Evolutionary conservation across 1,140 invertebrate species (phyloP), one percentile per base, ranked within the genome.

Genomic region (Apis laboriosa): DNA sequence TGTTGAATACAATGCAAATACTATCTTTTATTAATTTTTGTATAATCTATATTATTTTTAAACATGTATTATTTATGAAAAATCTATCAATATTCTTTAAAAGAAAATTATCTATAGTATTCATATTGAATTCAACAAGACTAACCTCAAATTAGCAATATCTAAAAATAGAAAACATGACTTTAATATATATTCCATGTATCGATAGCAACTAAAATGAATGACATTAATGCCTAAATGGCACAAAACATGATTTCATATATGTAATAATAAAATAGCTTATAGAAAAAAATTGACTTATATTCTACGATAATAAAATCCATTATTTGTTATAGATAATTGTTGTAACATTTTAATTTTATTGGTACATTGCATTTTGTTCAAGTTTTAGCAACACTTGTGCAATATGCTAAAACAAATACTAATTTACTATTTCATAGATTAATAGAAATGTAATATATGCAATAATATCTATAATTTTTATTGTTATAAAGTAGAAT

Each of bases 251-350:
- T 77, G 63, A 83, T 74, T n/a, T 85, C 21, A 55, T 66, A 60
- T 70, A 64, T 81, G 64, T 53, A 70, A 58, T 81, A 84, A 77
- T 71, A 76, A 81, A 70, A 71, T 71, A 84, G 19, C 53, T 67
- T 81, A 56, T 70, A 58, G n/a, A 71, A 88, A 87, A 86, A 77
- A 51, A 53, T 64, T 66, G n/a, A 76, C 55, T 83, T 77, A 79
- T 34, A 79, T 12, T 43, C 58, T 80, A 82, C 19, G 67, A 56
- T 82, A 74, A 85, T 86, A 74, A 86, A 81, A 53, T 85, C 43
- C 64, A 64, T 71, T 56, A 64, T 63, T 63, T 53, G 55, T 80
- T 61, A 75, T 24, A 75, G 64, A 84, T 43, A 74, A 60, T 56
- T 43, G 12, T n/a, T 49, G n/a, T 82, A 82, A 49, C 76, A 43